Evolutionary conservation across 2,113 vertebrate genomes (phyloP), one percentile per base, ranked within the genome.

Genomic region (Micronycteris hirsuta): DNA sequence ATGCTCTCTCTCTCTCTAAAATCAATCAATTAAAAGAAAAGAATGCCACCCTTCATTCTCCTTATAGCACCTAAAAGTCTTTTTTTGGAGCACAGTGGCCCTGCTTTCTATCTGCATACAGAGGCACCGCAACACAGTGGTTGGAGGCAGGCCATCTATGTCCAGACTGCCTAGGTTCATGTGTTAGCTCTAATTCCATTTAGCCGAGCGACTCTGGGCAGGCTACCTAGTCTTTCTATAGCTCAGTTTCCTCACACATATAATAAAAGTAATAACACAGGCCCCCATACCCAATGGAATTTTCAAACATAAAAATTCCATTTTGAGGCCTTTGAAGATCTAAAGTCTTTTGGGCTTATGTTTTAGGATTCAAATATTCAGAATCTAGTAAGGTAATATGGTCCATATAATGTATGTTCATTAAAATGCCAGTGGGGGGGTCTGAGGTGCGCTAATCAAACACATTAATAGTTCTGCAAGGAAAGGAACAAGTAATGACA

Each of bases 401-500:
- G 22, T 43, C 52, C 10, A 41, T 81, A 52, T 41, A 71, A 81
- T 81, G 22, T 26, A 91, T 8, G 31, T 54, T 73, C 68, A 95
- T 49, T 17, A 95, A 67, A 93, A 85, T 8, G 2, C 15, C 12
- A 65, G 36, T 26, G 17, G 28, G 77, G 28, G 77, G 38, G 15
- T 43, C 33, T 38, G 71, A 63, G 33, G 16, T 36, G 3, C 4
- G 4, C 58, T 92, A 82, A 82, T 56, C 77, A 91, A 81, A 78
- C 3, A 67, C 19, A 87, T n/a, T 58, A 88, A 22, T 12, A 91
- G 86, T 67, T 94, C 41, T 78, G 7, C 36, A 85, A 36, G 49
- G 33, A 85, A 86, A 97, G n/a, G 1, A 95, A n/a, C n/a, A n/a
- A n/a, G 11, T 71, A 90, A n/a, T 56, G 31, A 89, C 41, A 84